These are phyloP conservation scores for Tetraneura akinire DNA, from an alignment of 1,140 invertebrate genomes.

Conservation along the genomic window DNA sequence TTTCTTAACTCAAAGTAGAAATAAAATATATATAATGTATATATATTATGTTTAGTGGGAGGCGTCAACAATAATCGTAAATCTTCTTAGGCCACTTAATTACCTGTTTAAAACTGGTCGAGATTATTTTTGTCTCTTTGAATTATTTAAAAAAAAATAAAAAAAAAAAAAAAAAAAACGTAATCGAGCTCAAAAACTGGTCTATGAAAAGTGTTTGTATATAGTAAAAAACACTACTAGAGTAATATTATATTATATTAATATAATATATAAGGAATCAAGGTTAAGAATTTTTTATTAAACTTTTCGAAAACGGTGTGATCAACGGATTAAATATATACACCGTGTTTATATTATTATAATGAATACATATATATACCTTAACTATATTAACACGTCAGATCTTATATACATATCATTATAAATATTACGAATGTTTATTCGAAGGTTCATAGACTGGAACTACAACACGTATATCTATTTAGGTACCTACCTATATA, in stretches of 20 bases:
- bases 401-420: not conserved
- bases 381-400: not conserved
- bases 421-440: not conserved
- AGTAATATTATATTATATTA: not conserved
- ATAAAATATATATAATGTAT: too few species aligned
- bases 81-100: slow-evolving; percentile 14
- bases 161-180: too few species aligned
- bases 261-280: not conserved
- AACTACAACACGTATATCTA: not conserved
- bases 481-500: not conserved
- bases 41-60: slow-evolving; percentile 20
- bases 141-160: not conserved
- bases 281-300: slow-evolving; percentile 27
- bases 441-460: not conserved
- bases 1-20: not conserved
- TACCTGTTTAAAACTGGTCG: slow-evolving; percentile 31
- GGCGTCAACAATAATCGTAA: slow-evolving; percentile 29
- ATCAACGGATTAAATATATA: not conserved
- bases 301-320: not conserved
- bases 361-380: not conserved
- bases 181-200: slow-evolving; percentile 23
- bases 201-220: not conserved
- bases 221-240: not conserved
- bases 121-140: slow-evolving; percentile 25
- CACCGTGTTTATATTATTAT: not conserved